phyloP scores from a whole-genome alignment of 1,140 invertebrate genomes.

The Achroia grisella region DNA sequence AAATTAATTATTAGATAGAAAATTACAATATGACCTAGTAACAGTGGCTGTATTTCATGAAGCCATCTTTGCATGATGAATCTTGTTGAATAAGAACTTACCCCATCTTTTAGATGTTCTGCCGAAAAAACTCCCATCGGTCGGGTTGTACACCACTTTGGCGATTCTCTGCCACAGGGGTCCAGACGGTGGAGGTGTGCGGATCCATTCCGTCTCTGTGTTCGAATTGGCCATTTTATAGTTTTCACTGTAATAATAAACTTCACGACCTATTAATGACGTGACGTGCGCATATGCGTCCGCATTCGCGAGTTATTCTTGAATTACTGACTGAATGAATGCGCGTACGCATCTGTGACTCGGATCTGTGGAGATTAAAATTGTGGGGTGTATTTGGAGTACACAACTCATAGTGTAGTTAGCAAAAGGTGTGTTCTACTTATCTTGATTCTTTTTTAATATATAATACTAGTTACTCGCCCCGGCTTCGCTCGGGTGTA shows the following conservation, averaged over 20 bases:
- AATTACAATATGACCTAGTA: too few species aligned
- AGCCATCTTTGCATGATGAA: too few species aligned
- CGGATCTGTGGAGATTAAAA: too few species aligned
- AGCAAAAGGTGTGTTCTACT: too few species aligned
- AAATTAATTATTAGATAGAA: too few species aligned
- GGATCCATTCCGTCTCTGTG: constrained; percentile 44
- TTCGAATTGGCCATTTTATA: constrained; percentile 29
- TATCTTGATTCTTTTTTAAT: too few species aligned
- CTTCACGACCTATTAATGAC: constrained; percentile 8
- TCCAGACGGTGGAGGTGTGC: constrained; percentile 49
- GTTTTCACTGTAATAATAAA: not conserved
- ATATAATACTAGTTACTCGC: too few species aligned
- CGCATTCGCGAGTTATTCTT: constrained; percentile 9
- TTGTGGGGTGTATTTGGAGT: too few species aligned
- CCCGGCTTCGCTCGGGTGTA: too few species aligned
- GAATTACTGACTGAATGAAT: constrained; percentile 11
- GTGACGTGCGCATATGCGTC: constrained; percentile 9
- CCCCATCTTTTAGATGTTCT: constrained; percentile 84
- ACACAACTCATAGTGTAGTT: too few species aligned
- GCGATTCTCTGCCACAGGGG: constrained; percentile 75
- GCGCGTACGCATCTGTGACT: constrained; percentile 17
- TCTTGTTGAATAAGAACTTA: too few species aligned
- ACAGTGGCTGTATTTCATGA: too few species aligned
- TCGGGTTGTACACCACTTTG: constrained; percentile 79
- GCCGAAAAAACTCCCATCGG: constrained; percentile 79